Percentiles rank a stretch among this genome's conserved stretches.
phyloP scores from a whole-genome alignment of 1,140 invertebrate genomes.

The Caenorhabditis briggsae region DNA sequence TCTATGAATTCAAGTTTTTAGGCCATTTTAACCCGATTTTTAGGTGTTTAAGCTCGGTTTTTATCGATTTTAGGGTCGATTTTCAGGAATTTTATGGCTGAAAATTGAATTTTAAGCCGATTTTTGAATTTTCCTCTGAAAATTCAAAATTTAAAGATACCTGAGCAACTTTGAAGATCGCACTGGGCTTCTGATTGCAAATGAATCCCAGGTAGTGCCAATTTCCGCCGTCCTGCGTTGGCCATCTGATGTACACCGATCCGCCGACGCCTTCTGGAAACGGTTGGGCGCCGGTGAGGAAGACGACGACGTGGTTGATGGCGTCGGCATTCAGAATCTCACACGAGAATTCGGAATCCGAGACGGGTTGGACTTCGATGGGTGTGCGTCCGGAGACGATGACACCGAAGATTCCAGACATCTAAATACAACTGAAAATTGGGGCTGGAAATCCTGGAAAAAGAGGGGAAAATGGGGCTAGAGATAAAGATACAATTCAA shows the following conservation, averaged over 20 bases:
- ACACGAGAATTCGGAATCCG: slow-evolving; percentile 8
- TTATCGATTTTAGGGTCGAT: neutral
- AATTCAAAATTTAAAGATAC: neutral
- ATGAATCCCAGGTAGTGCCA: slow-evolving; percentile 50
- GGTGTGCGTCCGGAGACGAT: slow-evolving; percentile 10
- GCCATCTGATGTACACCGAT: slow-evolving; percentile 28
- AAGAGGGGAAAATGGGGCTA: neutral
- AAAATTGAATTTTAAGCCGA: neutral
- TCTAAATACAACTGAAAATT: neutral
- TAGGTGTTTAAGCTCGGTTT: neutral
- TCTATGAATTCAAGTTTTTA: neutral
- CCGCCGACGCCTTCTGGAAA: slow-evolving; percentile 35
- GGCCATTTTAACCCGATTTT: neutral
- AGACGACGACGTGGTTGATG: slow-evolving; percentile 31
- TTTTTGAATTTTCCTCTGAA: neutral
- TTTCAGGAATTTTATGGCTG: neutral
- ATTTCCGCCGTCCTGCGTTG: slow-evolving; percentile 18
- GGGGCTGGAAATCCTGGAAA: neutral
- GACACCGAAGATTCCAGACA: slow-evolving; percentile 17
- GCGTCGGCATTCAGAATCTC: slow-evolving; percentile 13
- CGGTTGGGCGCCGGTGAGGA: neutral
- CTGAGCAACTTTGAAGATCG: slow-evolving; percentile 38
- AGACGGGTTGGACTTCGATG: slow-evolving; percentile 9
- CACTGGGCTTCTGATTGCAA: slow-evolving; percentile 38
- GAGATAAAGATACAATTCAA: neutral